Evolutionary conservation across 2,797 vertebrate genomes (phyloP).

Genomic region (Tokudaia muenninki): DNA sequence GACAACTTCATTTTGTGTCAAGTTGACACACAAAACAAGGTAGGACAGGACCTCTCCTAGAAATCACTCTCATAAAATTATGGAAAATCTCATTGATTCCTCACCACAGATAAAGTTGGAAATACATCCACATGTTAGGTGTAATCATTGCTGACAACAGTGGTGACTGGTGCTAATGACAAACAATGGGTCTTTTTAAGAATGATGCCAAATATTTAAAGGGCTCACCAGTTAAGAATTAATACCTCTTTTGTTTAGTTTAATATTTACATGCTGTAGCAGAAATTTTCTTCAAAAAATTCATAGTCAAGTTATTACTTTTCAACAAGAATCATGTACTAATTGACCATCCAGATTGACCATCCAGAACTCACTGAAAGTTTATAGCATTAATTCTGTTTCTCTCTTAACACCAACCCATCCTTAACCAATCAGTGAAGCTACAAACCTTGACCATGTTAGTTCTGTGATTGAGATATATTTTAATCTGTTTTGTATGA

Average conservation of each 20-base stretch:
- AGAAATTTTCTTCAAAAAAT: not conserved
- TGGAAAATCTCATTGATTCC: not conserved
- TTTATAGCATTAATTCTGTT: slow-evolving; percentile 1
- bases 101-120: not conserved
- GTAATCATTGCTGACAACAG: not conserved
- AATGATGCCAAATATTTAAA: not conserved
- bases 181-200: not conserved
- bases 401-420: not conserved
- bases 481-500: slow-evolving; percentile 26
- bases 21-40: no score
- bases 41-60: not conserved
- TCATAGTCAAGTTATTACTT: not conserved
- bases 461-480: not conserved
- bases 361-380: not conserved
- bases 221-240: not conserved
- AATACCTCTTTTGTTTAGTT: not conserved
- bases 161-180: not conserved
- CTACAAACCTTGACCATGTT: not conserved
- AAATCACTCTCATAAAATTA: not conserved
- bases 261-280: not conserved
- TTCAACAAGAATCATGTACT: not conserved
- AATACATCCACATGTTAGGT: not conserved
- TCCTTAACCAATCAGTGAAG: not conserved
- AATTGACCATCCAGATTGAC: not conserved
- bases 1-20: no score